A percentile compares a stretch with the other conserved stretches of the same genome.
phyloP scores from a whole-genome alignment of 2,888 invertebrate species.

The Parapristionchus giblindavisi region DNA sequence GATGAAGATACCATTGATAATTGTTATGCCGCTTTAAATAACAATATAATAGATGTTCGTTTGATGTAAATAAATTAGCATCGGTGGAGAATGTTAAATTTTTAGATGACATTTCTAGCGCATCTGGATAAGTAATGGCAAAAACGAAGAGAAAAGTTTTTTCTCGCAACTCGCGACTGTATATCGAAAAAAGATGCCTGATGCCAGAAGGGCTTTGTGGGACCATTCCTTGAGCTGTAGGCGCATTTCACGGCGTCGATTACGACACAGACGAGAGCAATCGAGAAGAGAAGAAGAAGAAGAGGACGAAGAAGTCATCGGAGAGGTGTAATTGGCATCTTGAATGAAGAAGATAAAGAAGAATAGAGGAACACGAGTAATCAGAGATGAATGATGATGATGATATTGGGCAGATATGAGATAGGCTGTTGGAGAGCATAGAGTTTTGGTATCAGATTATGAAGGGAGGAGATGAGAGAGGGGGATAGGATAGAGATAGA shows the following conservation, averaged over 20 bases:
- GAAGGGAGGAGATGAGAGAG: neutral
- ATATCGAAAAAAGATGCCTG: conserved; percentile 1
- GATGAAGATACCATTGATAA: no score
- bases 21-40: no score
- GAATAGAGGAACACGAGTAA: neutral
- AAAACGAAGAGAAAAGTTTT: no score
- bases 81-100: no score
- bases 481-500: neutral
- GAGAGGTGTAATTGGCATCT: neutral
- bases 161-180: no score
- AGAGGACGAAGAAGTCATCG: neutral
- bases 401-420: no score
- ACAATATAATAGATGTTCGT: no score
- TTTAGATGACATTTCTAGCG: no score
- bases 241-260: conserved; percentile 14
- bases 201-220: conserved; percentile 1
- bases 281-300: neutral
- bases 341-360: no score
- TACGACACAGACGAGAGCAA: neutral
- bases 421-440: conserved; percentile 1
- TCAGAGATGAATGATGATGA: neutral
- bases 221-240: conserved; percentile 12
- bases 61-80: no score
- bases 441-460: neutral
- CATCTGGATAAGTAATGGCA: no score